Base-by-base conservation (phyloP, 2,888 invertebrate species). In the Acrobasis consociella region DNA sequence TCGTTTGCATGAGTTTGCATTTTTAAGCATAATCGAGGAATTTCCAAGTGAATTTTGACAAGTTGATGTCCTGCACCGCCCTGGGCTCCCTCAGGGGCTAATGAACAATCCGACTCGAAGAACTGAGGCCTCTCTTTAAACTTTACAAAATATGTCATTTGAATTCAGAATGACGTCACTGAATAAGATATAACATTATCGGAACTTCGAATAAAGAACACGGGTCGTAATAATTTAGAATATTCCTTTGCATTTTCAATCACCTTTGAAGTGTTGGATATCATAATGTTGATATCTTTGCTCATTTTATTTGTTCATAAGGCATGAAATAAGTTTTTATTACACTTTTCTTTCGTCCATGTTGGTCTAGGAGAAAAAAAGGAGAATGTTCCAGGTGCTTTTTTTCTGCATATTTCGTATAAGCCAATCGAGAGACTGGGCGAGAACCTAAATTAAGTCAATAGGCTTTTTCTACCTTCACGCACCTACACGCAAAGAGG, bases 1-100 rank as follows among this genome's bases (percentile, higher is more conserved):
- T 90, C 89, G 88, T 91, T 91, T 91, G 91, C 91, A 91, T 91
- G 86, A 91, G 81, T 90, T 91, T 88, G 89, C 90, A 91, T 91
- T 91, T 91, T 89, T 87, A 85, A 89, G 75, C 76, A 81, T 81
- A 80, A 86, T 78, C 78, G 82, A 84, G 85, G 82, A 77, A 80
- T 75, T 75, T 80, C 76, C 72, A 67, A 78, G 79, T 75, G 76
- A 83, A 83, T 84, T 87, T 85, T 85, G 86, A 85, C 85, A 86
- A 86, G 81, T 81, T 78, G 81, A 80, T 79, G 81, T 78, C 81
- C 78, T 76, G 74, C 71, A 74, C 66, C 64, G 67, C 69, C 68
- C 71, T 69, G 58, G 67, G 67, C 65, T 62, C 72, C 74, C 71
- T 31, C 52, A 72, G 74, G 76, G 74, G 70, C 69, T 76, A 79